Evolutionary conservation across 2,113 vertebrate genomes (phyloP).

Genomic region (Myotis yumanensis): DNA sequence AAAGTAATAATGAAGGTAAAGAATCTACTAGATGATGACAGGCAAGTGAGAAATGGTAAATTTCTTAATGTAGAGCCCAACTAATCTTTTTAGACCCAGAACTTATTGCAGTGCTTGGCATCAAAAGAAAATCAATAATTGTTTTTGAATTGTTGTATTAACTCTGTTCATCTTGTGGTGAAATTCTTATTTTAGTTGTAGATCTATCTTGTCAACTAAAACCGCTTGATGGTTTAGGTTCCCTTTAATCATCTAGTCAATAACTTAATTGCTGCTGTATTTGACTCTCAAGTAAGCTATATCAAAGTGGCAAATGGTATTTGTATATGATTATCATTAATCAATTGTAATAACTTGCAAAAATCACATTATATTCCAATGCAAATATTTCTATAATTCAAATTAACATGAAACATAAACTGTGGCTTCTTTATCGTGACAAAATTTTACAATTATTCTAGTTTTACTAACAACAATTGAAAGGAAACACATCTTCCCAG

Average conservation of each 20-base stretch:
- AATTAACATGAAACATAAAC: constrained; percentile 59
- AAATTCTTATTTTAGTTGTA: constrained; percentile 57
- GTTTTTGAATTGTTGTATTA: constrained; percentile 66
- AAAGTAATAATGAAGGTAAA: neutral
- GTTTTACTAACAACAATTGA: constrained; percentile 29
- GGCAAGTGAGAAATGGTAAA: neutral
- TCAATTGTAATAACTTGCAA: constrained; percentile 13
- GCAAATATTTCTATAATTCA: constrained; percentile 36
- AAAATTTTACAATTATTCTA: constrained; percentile 1
- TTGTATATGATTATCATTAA: constrained; percentile 59
- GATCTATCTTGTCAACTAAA: constrained; percentile 61
- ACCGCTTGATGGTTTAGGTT: constrained; percentile 41
- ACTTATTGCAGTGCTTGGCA: constrained; percentile 33
- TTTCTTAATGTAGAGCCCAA: neutral
- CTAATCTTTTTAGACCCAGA: neutral
- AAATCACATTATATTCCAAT: constrained; percentile 14
- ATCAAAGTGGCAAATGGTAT: constrained; percentile 12
- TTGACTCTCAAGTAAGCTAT: constrained; percentile 43
- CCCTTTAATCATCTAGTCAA: constrained; percentile 64
- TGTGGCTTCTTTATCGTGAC: constrained; percentile 15
- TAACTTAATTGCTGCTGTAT: constrained; percentile 54
- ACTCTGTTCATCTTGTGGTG: constrained; percentile 48
- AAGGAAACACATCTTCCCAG: neutral
- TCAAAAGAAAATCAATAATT: constrained; percentile 77
- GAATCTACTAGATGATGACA: neutral